phyloP scores from a whole-genome alignment of 2,888 invertebrate species.

The Phortica magna region DNA sequence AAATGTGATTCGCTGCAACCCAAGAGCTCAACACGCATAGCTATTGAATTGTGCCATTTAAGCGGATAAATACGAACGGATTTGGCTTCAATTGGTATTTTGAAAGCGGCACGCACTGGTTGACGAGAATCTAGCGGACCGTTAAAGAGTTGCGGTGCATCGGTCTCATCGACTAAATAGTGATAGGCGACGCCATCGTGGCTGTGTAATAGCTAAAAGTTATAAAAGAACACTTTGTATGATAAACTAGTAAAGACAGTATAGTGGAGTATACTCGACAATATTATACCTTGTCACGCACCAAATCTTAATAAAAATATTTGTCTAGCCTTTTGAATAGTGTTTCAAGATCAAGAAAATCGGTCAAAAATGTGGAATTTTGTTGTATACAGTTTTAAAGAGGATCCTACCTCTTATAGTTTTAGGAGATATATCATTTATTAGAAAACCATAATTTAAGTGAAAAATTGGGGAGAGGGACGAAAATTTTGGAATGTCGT shows the following conservation, averaged over 20 bases:
- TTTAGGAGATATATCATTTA: too few relatives aligned
- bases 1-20: conserved; percentile 81
- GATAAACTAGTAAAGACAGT: not conserved
- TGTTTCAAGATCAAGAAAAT: too few relatives aligned
- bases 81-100: conserved; percentile 86
- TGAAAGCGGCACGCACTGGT: conserved; percentile 83
- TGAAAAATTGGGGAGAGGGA: too few relatives aligned
- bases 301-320: too few relatives aligned
- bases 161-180: conserved; percentile 80
- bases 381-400: too few relatives aligned
- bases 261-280: too few relatives aligned
- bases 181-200: conserved; percentile 83
- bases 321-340: too few relatives aligned
- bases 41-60: conserved; percentile 85
- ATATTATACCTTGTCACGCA: too few relatives aligned
- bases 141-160: conserved; percentile 83
- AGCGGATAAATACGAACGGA: conserved; percentile 85
- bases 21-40: conserved; percentile 85
- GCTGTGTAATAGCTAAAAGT: conserved; percentile 81
- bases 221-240: not conserved
- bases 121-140: conserved; percentile 83
- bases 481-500: too few relatives aligned
- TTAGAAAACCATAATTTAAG: too few relatives aligned
- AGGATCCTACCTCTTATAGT: too few relatives aligned
- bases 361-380: too few relatives aligned